phyloP scores from a whole-genome alignment of 2,888 invertebrate genomes.

The Aquatica leii region DNA sequence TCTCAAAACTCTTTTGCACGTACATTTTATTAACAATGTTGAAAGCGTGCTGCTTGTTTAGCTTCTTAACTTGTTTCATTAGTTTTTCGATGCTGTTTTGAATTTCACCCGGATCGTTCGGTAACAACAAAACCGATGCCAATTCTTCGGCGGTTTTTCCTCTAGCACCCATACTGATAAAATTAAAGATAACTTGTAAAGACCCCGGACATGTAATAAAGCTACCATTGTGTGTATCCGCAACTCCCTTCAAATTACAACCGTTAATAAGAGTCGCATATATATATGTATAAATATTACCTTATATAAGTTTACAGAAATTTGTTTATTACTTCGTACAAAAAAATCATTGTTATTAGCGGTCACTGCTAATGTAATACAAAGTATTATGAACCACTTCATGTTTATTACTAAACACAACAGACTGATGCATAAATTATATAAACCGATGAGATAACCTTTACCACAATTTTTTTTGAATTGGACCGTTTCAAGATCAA shows the following conservation, averaged over 20 bases:
- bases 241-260: neutral
- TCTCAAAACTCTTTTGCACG: neutral
- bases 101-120: neutral
- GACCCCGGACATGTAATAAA: neutral
- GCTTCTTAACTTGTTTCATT: neutral
- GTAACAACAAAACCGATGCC: neutral
- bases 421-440: too few relatives aligned
- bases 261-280: neutral
- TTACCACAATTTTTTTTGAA: too few relatives aligned
- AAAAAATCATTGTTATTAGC: neutral
- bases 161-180: neutral
- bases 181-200: neutral
- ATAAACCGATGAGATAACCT: too few relatives aligned
- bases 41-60: neutral
- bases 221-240: neutral
- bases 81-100: neutral
- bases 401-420: neutral
- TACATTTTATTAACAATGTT: neutral
- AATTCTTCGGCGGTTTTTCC: neutral
- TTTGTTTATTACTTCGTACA: neutral
- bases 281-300: neutral
- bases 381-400: too few relatives aligned
- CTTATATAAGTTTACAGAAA: neutral
- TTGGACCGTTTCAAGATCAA: too few relatives aligned
- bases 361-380: neutral